phyloP scores from a whole-genome alignment of 2,797 vertebrate genomes.

The Sciurus carolinensis region DNA sequence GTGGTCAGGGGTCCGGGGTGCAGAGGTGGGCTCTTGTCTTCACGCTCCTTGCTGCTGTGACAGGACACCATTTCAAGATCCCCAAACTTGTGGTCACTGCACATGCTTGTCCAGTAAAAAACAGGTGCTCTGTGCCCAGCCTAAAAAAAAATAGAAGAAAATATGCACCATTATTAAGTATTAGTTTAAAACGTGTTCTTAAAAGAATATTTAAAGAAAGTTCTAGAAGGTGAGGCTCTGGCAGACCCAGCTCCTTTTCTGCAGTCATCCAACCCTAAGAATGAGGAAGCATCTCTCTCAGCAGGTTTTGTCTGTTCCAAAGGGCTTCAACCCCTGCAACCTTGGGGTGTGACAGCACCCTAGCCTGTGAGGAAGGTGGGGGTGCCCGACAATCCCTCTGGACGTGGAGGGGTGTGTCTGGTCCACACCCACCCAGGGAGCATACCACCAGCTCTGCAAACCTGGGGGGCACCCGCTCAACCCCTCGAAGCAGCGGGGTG shows the following conservation, averaged over 20 bases:
- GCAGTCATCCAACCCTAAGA: not conserved
- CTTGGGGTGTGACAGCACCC: no score
- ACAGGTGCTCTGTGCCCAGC: slow-evolving; percentile 74
- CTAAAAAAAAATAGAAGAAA: not conserved
- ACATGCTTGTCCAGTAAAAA: slow-evolving; percentile 70
- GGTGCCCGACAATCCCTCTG: no score
- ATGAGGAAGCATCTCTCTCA: no score
- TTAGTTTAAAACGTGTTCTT: no score
- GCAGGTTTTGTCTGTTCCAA: not conserved
- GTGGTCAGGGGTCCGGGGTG: slow-evolving; percentile 93
- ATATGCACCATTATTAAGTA: accelerated
- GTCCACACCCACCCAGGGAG: not conserved
- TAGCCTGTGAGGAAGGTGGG: no score
- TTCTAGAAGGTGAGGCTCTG: not conserved
- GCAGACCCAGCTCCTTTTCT: not conserved
- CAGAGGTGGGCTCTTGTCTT: slow-evolving; percentile 86
- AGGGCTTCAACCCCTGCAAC: no score
- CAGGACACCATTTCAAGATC: no score
- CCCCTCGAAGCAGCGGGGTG: not conserved
- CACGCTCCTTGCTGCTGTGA: no score
- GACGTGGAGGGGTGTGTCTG: not conserved
- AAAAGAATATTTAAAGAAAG: not conserved
- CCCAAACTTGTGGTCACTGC: slow-evolving; percentile 77
- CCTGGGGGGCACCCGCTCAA: not conserved
- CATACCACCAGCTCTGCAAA: not conserved